Evolutionary conservation across 2,888 invertebrate genomes (phyloP).

Genomic region (Pollenia griseotomentosa): DNA sequence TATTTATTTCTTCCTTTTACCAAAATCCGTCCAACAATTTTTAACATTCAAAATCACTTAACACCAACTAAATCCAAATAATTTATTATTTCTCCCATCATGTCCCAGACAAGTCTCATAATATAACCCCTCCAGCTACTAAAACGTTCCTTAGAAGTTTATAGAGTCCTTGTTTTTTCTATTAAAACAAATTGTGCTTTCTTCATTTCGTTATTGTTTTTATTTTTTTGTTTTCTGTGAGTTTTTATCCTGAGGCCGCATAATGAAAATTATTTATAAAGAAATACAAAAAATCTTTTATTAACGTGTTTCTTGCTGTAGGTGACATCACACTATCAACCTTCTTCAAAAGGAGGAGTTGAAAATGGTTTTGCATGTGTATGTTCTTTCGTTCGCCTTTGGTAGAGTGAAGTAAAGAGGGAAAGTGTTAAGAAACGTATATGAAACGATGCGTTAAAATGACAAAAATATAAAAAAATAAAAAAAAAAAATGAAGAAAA

Average conservation of each 20-base stretch:
- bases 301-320: constrained; percentile 18
- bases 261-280: constrained; percentile 33
- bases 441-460: constrained; percentile 44
- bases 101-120: neutral
- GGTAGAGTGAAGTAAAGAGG: constrained; percentile 17
- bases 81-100: too few species aligned
- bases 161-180: neutral
- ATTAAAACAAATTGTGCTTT: constrained; percentile 12
- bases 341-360: neutral
- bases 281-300: constrained; percentile 17
- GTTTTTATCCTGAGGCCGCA: constrained; percentile 51
- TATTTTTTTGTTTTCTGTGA: neutral
- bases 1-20: too few species aligned
- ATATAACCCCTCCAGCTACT: neutral
- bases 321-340: constrained; percentile 38
- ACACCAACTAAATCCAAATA: too few species aligned
- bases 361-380: neutral
- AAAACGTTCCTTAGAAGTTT: neutral
- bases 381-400: neutral
- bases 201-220: constrained; percentile 29
- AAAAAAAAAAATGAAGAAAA: neutral
- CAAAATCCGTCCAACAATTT: too few species aligned
- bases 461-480: neutral
- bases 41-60: too few species aligned
- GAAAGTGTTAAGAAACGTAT: constrained; percentile 53